Evolutionary conservation across 2,888 invertebrate species (phyloP), one percentile per base, ranked within the genome.

Genomic region (Dasysyrphus albostriatus): DNA sequence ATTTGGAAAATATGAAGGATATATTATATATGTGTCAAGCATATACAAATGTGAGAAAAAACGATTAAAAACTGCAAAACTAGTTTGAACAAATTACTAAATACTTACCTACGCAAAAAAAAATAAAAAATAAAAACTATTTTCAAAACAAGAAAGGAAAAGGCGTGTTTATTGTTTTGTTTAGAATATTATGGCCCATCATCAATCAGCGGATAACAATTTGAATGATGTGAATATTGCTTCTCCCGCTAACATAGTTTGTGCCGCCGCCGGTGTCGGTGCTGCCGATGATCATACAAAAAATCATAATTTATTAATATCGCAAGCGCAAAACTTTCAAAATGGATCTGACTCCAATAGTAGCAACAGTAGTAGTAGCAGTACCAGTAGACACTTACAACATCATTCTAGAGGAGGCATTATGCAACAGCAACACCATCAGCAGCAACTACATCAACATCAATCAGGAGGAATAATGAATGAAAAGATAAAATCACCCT

Each of bases 401-500:
- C 75, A 67, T 29, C 73, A 80, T 83, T 78, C 78, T 70, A 59
- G 85, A 87, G 82, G 77, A 83, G 58, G 51, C 70, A 80, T 79
- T 84, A 83, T 90, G 89, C 89, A 94, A 94, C 91, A 91, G 89
- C 89, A 89, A 88, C 88, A 91, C 88, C 89, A 88, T 88, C 90
- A 89, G 75, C 88, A 75, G 76, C 88, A 88, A 76, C 83, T 82
- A 61, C 88, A 88, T 82, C 90, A 89, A 88, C 89, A 89, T 88
- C 89, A 88, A 88, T 74, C 88, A 88, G 88, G 88, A 88, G 88
- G 88, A 89, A 82, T 83, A 89, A 90, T 92, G 92, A 92, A 92
- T 91, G 92, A 92, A 79, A 92, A 92, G 91, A 92, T 91, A 88
- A 92, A 92, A 90, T 92, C 92, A 89, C 92, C 92, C 89, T 92